Percentiles rank a stretch among this genome's conserved stretches.
These are phyloP conservation scores for Lottia gigantea DNA, from an alignment of 2,888 invertebrate genomes.

Conservation along the genomic window DNA sequence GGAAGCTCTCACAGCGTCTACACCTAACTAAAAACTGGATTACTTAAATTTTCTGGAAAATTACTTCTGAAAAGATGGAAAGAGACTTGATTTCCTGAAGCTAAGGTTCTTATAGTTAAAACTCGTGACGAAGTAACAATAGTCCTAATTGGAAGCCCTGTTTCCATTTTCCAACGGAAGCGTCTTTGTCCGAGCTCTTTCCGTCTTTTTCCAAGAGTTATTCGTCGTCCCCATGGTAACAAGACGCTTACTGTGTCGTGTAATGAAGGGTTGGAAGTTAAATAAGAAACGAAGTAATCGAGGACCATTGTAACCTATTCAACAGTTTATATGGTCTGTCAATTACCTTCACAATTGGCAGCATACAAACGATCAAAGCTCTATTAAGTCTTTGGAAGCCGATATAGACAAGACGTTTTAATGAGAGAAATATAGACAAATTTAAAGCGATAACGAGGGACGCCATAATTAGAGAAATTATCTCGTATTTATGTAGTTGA, in stretches of 20 bases:
- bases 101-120: neutral
- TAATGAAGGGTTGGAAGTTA: neutral
- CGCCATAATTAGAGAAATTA: too few species aligned
- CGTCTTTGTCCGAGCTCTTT: neutral
- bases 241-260: neutral
- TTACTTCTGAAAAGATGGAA: too few species aligned
- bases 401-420: too few species aligned
- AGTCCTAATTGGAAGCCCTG: neutral
- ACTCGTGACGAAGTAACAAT: neutral
- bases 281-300: neutral
- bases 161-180: constrained; percentile 2
- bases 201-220: neutral
- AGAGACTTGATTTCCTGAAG: too few species aligned
- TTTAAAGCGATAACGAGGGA: too few species aligned
- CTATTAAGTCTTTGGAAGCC: too few species aligned
- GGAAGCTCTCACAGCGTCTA: too few species aligned
- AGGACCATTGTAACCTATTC: constrained; percentile 1
- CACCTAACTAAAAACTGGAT: too few species aligned
- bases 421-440: too few species aligned
- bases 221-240: neutral
- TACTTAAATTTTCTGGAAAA: too few species aligned
- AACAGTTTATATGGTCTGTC: constrained; percentile 4
- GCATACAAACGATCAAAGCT: neutral
- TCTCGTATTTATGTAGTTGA: too few species aligned
- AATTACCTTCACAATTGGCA: neutral